Evolutionary conservation across 2,113 vertebrate species (phyloP).

Genomic region (Lepisosteus osseus): DNA sequence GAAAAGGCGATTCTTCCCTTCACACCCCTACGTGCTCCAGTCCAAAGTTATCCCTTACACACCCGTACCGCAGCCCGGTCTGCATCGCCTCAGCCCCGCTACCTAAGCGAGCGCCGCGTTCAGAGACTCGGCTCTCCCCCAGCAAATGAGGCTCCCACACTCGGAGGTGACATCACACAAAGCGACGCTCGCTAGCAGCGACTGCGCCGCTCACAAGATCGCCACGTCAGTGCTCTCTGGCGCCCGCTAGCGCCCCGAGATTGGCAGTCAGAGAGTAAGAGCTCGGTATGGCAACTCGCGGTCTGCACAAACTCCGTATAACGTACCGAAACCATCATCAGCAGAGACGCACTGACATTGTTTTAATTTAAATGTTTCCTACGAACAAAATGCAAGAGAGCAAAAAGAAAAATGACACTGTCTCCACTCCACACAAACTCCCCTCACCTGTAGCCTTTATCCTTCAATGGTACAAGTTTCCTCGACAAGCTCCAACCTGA

Average conservation of each 20-base stretch:
- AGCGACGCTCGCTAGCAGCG: neutral
- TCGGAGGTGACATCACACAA: slow-evolving; percentile 11
- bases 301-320: too few species aligned
- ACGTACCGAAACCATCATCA: too few species aligned
- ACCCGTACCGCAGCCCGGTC: neutral
- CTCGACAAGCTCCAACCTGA: too few species aligned
- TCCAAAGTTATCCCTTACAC: neutral
- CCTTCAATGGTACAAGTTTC: too few species aligned
- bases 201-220: neutral
- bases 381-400: too few species aligned
- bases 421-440: too few species aligned
- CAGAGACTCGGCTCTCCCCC: neutral
- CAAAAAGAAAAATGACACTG: too few species aligned
- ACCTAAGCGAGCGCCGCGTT: neutral
- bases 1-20: neutral
- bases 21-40: neutral
- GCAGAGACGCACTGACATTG: too few species aligned
- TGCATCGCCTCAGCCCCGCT: neutral
- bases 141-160: neutral
- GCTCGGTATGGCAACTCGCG: neutral
- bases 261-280: neutral
- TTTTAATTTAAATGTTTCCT: too few species aligned
- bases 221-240: slow-evolving; percentile 19
- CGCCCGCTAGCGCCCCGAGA: slow-evolving; percentile 4
- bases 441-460: too few species aligned